Conservation (phyloP, 2,113 vertebrate species). For the Python bivittatus region DNA sequence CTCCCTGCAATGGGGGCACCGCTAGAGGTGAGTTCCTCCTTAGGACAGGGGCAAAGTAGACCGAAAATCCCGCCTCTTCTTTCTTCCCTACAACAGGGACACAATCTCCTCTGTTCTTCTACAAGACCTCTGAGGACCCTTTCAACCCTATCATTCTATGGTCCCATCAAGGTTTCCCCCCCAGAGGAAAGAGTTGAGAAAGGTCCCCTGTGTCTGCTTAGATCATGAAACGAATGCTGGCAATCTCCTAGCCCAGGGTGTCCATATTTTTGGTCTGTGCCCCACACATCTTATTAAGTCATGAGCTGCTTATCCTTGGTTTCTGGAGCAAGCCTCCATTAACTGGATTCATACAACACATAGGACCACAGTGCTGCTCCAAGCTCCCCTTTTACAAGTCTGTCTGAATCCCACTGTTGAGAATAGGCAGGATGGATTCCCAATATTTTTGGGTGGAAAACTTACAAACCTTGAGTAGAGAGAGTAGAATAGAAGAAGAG, state of each 20-base stretch:
- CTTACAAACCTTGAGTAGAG: fast-evolving
- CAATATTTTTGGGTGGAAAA: background rate
- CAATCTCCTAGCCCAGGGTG: background rate
- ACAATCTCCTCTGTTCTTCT: too few relatives aligned
- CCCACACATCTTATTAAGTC: background rate
- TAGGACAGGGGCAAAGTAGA: background rate
- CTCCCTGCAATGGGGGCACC: background rate
- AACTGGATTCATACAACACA: background rate
- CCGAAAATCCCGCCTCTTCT: too few relatives aligned
- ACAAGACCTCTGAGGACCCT: too few relatives aligned
- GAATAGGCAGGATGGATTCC: background rate
- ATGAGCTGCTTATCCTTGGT: background rate
- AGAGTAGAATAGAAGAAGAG: background rate
- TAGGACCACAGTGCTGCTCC: background rate
- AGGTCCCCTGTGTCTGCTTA: background rate
- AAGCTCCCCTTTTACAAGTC: too few relatives aligned
- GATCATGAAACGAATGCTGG: background rate
- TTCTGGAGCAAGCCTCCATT: background rate
- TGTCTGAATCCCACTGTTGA: background rate
- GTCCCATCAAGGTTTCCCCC: too few relatives aligned
- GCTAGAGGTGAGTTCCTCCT: background rate
- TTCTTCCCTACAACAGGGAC: background rate
- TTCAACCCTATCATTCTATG: too few relatives aligned
- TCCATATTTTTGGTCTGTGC: background rate
- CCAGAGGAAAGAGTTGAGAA: too few relatives aligned